These are phyloP conservation scores for Brassicogethes aeneus DNA, from an alignment of 2,888 invertebrate species.

Conservation along the genomic window DNA sequence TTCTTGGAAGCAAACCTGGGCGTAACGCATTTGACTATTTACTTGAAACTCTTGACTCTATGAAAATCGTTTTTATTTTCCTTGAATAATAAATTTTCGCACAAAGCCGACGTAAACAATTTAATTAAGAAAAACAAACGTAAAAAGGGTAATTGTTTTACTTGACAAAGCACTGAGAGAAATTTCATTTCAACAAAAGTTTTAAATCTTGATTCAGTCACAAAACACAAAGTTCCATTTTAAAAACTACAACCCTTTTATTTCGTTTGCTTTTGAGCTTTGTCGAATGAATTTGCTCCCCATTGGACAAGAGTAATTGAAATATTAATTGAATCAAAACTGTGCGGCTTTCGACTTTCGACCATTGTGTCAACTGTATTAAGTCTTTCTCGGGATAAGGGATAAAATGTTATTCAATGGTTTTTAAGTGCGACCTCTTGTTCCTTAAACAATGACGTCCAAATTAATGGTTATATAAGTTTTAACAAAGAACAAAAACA, in stretches of 20 bases:
- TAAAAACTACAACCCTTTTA: conserved; percentile 33
- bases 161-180: too few relatives aligned
- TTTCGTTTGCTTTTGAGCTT: conserved; percentile 28
- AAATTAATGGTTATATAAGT: background rate
- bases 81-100: too few relatives aligned
- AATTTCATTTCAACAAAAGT: background rate
- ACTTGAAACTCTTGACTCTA: too few relatives aligned
- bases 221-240: conserved; percentile 21
- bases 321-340: conserved; percentile 40
- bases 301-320: conserved; percentile 36
- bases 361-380: conserved; percentile 30
- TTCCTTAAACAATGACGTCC: background rate
- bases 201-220: conserved; percentile 1
- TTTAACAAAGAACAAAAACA: too few relatives aligned
- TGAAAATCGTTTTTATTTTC: too few relatives aligned
- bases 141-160: too few relatives aligned
- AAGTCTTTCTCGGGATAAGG: conserved; percentile 23
- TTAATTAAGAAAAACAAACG: too few relatives aligned
- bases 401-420: conserved; percentile 28
- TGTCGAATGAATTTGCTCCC: conserved; percentile 34
- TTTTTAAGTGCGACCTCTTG: conserved; percentile 17
- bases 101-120: too few relatives aligned
- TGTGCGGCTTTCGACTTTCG: conserved; percentile 37
- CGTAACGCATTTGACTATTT: too few relatives aligned
- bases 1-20: background rate